These are phyloP conservation scores for Acromyrmex echinatior DNA, from an alignment of 1,140 invertebrate species.

Conservation along the genomic window DNA sequence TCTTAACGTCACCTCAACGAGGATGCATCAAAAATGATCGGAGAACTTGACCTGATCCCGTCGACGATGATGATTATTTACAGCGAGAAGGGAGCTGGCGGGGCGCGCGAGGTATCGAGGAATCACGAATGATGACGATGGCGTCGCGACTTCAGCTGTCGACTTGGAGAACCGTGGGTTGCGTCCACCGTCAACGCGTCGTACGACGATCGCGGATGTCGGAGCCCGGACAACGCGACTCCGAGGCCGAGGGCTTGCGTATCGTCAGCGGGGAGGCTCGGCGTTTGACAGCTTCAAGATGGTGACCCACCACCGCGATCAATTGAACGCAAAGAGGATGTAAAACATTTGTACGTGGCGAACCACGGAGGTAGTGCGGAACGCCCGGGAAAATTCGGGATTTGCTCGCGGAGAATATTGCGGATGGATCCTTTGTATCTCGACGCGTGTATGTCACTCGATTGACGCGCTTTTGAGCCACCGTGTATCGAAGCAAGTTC, in stretches of 20 bases:
- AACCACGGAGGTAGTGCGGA: too few species aligned
- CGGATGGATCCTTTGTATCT: too few species aligned
- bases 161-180: background rate
- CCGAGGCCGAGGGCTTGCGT: constrained; percentile 9
- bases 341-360: background rate
- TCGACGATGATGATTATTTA: constrained; percentile 26
- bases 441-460: too few species aligned
- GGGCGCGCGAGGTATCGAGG: background rate
- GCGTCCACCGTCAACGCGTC: background rate
- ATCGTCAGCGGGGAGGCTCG: constrained; percentile 42
- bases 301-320: constrained; percentile 63
- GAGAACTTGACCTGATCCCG: background rate
- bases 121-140: background rate
- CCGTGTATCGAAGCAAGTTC: background rate
- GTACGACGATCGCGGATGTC: background rate
- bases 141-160: background rate
- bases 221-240: constrained; percentile 7
- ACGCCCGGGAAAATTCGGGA: background rate
- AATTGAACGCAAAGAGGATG: background rate
- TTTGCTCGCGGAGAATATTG: background rate
- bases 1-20: background rate
- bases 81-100: background rate
- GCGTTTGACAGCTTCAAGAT: constrained; percentile 80
- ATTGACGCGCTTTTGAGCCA: background rate
- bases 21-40: background rate